phyloP scores from a whole-genome alignment of 2,797 vertebrate genomes.

The Cheirogaleus major region DNA sequence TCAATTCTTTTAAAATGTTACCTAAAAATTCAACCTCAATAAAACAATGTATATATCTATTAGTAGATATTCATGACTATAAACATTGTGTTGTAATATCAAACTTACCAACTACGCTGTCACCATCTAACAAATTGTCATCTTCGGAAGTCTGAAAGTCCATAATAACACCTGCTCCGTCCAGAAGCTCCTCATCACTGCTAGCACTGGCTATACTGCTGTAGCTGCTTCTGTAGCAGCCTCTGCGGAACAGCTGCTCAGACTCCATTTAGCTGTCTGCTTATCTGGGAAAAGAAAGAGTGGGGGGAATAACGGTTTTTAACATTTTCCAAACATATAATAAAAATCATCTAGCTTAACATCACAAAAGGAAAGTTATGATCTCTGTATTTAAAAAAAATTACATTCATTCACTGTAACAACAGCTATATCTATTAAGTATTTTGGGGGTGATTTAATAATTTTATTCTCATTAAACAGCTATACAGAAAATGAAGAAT shows the following conservation, averaged over 20 bases:
- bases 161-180: conserved; percentile 97
- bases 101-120: conserved; percentile 94
- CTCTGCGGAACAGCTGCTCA: conserved; percentile 98
- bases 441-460: conserved; percentile 7
- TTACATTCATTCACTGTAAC: neutral
- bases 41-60: neutral
- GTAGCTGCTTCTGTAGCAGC: conserved; percentile 98
- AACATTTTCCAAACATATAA: conserved; percentile 63
- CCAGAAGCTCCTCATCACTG: conserved; percentile 98
- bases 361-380: conserved; percentile 31
- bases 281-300: conserved; percentile 83
- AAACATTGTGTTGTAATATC: neutral
- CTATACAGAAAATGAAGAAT: conserved; percentile 31
- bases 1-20: neutral
- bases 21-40: neutral
- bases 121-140: conserved; percentile 98
- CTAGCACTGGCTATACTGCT: conserved; percentile 99
- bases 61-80: neutral
- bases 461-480: conserved; percentile 7
- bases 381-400: neutral
- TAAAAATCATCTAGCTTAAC: conserved; percentile 26
- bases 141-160: conserved; percentile 99
- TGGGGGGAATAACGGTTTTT: neutral
- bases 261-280: conserved; percentile 98
- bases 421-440: neutral